Percentiles rank a stretch among this genome's conserved stretches.
These are phyloP conservation scores for Sphaerophoria rueppellii DNA, from an alignment of 2,888 invertebrate species.

Conservation along the genomic window DNA sequence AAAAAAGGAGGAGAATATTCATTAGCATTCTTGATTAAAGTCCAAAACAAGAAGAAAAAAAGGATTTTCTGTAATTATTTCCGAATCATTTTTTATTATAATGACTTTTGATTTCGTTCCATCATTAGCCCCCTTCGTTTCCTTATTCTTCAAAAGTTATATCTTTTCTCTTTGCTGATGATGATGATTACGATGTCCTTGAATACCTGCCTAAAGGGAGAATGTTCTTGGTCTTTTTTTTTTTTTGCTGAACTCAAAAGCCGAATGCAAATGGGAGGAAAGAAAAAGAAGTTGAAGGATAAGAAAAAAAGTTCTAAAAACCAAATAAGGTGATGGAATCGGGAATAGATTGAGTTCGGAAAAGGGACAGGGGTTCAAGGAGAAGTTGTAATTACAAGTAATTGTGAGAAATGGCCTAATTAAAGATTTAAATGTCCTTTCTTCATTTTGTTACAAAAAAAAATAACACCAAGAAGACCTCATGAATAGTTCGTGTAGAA, in stretches of 20 bases:
- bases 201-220: conserved; percentile 61
- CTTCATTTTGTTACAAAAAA: not conserved
- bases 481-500: conserved; percentile 16
- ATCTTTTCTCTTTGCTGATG: not conserved
- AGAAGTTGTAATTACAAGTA: conserved; percentile 71
- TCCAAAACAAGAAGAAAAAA: conserved; percentile 37
- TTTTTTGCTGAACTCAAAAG: not conserved
- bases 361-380: conserved; percentile 23
- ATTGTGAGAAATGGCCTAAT: conserved; percentile 73
- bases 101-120: conserved; percentile 70
- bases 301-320: conserved; percentile 11
- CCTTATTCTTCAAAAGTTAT: conserved; percentile 16
- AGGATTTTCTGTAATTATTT: conserved; percentile 71
- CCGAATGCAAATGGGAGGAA: conserved; percentile 30
- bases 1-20: conserved; percentile 46
- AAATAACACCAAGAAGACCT: conserved; percentile 12
- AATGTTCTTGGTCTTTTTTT: conserved; percentile 8
- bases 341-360: not conserved
- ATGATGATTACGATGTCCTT: conserved; percentile 39
- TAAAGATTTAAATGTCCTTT: conserved; percentile 69
- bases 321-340: not conserved
- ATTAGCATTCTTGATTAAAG: conserved; percentile 71
- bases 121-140: conserved; percentile 49
- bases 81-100: conserved; percentile 72
- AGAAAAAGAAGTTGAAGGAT: conserved; percentile 5